A percentile compares a stretch with the other conserved stretches of the same genome.
Evolutionary conservation across 2,888 invertebrate genomes (phyloP).

Genomic region (Sisyra terminalis): DNA sequence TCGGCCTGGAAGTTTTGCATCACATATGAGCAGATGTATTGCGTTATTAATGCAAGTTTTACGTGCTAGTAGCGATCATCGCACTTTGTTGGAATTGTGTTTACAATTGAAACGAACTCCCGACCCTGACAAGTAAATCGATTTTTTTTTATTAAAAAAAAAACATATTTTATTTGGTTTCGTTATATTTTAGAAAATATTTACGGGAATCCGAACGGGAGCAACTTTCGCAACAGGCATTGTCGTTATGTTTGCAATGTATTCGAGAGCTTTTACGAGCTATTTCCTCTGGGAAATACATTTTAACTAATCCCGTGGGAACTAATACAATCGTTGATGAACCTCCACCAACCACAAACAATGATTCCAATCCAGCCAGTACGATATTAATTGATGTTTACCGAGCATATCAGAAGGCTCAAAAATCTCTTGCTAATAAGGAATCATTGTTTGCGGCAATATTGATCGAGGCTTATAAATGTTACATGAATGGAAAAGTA

Average conservation of each 20-base stretch:
- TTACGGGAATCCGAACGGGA: constrained; percentile 72
- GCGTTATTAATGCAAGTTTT: constrained; percentile 67
- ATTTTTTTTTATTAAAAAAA: no score
- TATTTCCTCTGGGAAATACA: constrained; percentile 19
- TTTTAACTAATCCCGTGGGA: constrained; percentile 1
- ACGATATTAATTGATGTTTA: constrained; percentile 39
- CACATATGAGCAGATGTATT: constrained; percentile 78
- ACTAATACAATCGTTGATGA: constrained; percentile 15
- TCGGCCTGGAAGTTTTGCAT: constrained; percentile 78
- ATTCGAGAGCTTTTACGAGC: constrained; percentile 42
- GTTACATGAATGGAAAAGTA: constrained; percentile 40
- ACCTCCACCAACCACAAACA: constrained; percentile 11
- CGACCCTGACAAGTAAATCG: constrained; percentile 59
- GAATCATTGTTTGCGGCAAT: constrained; percentile 43
- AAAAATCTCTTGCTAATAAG: constrained; percentile 42
- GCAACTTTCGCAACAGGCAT: constrained; percentile 63
- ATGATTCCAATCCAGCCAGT: constrained; percentile 22
- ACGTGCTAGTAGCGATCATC: constrained; percentile 62
- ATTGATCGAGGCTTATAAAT: constrained; percentile 52
- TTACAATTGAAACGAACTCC: constrained; percentile 64
- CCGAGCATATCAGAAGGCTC: constrained; percentile 49
- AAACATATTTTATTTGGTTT: no score
- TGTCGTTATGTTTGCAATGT: constrained; percentile 53
- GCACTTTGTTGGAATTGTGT: constrained; percentile 61
- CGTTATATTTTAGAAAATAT: constrained; percentile 44